phyloP scores from a whole-genome alignment of 2,113 vertebrate genomes.

The Lepidothrix coronata region DNA sequence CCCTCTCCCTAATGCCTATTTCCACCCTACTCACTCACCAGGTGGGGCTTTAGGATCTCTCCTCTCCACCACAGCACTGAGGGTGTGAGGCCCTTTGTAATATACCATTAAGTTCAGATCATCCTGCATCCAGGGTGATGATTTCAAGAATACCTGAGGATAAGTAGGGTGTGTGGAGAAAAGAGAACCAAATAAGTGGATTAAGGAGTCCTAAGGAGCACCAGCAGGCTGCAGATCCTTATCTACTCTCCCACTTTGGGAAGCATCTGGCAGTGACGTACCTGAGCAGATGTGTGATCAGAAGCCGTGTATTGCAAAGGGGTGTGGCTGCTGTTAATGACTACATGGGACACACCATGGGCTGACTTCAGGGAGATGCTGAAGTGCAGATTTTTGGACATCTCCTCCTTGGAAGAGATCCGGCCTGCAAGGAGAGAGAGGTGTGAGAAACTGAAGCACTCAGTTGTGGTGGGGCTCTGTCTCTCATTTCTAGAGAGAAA shows the following conservation, averaged over 20 bases:
- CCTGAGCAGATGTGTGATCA: not conserved
- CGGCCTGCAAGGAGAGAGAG: not conserved
- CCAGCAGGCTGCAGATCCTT: not conserved
- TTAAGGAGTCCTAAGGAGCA: not conserved
- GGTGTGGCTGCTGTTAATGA: not conserved
- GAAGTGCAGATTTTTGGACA: not conserved
- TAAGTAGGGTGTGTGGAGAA: not conserved
- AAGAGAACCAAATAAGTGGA: not conserved
- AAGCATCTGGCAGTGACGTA: not conserved
- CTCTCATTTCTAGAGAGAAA: not conserved
- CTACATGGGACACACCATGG: not conserved
- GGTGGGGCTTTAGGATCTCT: slow-evolving; percentile 42
- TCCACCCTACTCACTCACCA: slow-evolving; percentile 52
- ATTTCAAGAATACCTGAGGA: not conserved
- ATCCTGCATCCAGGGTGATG: accelerated
- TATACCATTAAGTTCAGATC: slow-evolving; percentile 82
- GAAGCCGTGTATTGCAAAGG: not conserved
- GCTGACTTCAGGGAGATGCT: not conserved
- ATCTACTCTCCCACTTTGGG: not conserved
- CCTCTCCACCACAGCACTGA: slow-evolving; percentile 77
- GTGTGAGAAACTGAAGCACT: not conserved
- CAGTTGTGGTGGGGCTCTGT: not conserved
- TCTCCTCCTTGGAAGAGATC: not conserved
- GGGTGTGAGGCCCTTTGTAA: slow-evolving; percentile 74
- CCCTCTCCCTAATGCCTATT: not conserved